Base-by-base conservation (phyloP, 1,140 invertebrate species). In the Dendroctonus valens region DNA sequence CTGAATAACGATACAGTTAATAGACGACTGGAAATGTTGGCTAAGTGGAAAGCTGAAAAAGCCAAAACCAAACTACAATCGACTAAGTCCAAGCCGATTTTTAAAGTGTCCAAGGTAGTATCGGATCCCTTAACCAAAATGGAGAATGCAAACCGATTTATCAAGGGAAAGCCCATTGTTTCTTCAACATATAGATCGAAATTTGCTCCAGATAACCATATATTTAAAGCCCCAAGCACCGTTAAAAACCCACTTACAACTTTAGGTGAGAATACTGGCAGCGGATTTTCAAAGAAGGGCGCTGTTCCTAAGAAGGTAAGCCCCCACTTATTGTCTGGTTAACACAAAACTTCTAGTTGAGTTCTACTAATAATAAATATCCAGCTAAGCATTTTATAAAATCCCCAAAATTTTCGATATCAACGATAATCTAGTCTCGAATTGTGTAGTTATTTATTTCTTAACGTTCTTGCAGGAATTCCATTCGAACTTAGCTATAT, bases 41-140 rank as follows among this genome's bases (percentile, higher is more conserved):
- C 49, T 37, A 60, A 74, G 46, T 74, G 72, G 72, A 72, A 70
- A 54, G 59, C 57, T 15, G 68, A 74, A 7, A 70, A 67, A 44
- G 59, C 57, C 39, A 64, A 69, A 46, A 52, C 49, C n/a, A 68
- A 68, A 41, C n/a, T 59, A 54, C 41, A 52, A 15, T 42, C 55
- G 49, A 63, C 54, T n/a, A 68, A 67, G 38, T 14, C 46, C 0
- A 74, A 74, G 41, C 73, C 73, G 0, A n/a, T 69, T 42, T 74
- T 74, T 65, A 74, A 74, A 62, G 69, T 72, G 9, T 63, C 37
- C 6, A 66, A 66, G 55, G 64, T 26, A 26, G 26, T 72, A 9
- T 44, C 65, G n/a, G n/a, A 9, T 52, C 11, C 48, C 26, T 15
- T 59, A 37, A 41, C 65, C 5, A 62, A 68, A 50, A 58, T 70